Evolutionary conservation across 2,888 invertebrate genomes (phyloP), one percentile per base, ranked within the genome.

Genomic region (Sepiola atlantica): DNA sequence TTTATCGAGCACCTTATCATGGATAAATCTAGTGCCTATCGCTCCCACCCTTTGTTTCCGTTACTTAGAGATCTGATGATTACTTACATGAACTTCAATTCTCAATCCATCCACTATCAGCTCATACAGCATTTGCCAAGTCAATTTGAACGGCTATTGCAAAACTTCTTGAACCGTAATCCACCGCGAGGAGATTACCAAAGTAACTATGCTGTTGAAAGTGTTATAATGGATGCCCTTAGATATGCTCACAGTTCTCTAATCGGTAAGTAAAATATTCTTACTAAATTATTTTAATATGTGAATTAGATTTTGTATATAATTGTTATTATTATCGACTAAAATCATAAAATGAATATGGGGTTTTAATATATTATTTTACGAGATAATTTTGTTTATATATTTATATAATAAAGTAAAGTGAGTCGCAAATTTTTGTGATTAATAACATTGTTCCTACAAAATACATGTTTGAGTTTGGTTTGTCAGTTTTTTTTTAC

Each of bases 21-120:
- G 35, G 97, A 97, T 94, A 96, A 96, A 91, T 97, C 97, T 90
- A 96, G 96, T 94, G 97, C 97, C 55, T 97, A 97, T 95, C 95
- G 97, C 92, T 97, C 97, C 32, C 97, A 97, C 95, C 97, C 97
- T 8, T 95, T 97, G 94, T 97, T 97, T 95, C 97, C 97, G 2
- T 96, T 97, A 91, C 95, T 97, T 90, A 96, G 97, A 94, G 97
- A 97, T 95, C 95, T 97, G 95, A 97, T 97, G 94, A 97, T 97
- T 94, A 97, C 97, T 28, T 97, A 97, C 95, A 97, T 97, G 97
- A 97, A 97, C 95, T 97, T 97, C 95, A 96, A 96, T 94, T 96
- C 96, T 14, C 97, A 97, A 18, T 96, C 96, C 94, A 97, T 97
- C 95, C 97, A 97, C 61, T 97, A 97, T 95, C 96, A 96, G 95